Evolutionary conservation across 1,140 invertebrate species (phyloP), one percentile per base, ranked within the genome.

Genomic region (Mya arenaria): DNA sequence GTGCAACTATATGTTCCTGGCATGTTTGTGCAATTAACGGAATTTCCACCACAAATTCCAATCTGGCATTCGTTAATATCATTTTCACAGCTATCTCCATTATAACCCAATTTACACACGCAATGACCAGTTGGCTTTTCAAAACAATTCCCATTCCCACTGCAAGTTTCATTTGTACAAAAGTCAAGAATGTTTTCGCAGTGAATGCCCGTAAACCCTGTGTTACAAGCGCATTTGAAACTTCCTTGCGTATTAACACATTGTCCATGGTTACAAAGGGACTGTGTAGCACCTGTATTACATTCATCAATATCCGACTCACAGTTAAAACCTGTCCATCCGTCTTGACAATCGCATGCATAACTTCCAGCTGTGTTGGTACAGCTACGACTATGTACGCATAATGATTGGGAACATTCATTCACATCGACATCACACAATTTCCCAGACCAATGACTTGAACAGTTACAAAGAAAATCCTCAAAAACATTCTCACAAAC

Each of bases 241-340:
- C 65, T 39, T 10, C 65, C 65, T n/a, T 10, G 19, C n/a, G 30
- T 36, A n/a, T 68, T 68, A 19, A 17, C 25, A 25, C 65, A 68
- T 10, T 34, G 32, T 5, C 30, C 65, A 19, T 68, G 28, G 13
- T 13, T 10, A 68, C 65, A 68, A 30, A 68, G 30, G 1, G 28
- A 36, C 36, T 68, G 1, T n/a, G 25, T n/a, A 2, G 48, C 17
- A 17, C 48, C 48, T 13, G 10, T 36, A n/a, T n/a, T n/a, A 39
- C 77, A 80, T 71, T 80, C 77, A 48, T 80, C 52, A 19, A 60
- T 30, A 34, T 80, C 77, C 2, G n/a, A n/a, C 44, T 65, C 63
- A 62, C 77, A 80, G 17, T 68, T 25, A 28, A 15, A 13, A 15
- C 77, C 77, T 0, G 34, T 69, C 77, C 77, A 80, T 4, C 77